Base-by-base conservation (phyloP, 2,797 vertebrate species). In the Sarcophilus harrisii region DNA sequence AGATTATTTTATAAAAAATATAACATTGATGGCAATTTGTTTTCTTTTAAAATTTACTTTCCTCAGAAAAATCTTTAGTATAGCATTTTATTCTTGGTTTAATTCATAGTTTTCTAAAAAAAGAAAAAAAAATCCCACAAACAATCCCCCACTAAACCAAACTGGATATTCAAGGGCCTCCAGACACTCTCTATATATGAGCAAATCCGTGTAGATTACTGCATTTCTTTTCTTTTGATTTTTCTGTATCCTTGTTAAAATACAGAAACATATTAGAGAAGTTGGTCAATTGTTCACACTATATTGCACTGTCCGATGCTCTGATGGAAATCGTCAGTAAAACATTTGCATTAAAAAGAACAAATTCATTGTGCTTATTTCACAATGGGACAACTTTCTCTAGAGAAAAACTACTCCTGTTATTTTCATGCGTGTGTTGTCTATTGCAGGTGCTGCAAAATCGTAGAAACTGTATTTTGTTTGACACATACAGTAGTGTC, bases 341-440 rank as follows among this genome's bases (percentile, higher is more conserved):
- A 97, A 95, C 73, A 95, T 97, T 97, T 96, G 93, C 95, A 96
- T 96, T 91, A 96, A 97, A 96, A 96, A 97, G 90, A 97, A 59
- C 32, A 95, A 94, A 96, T 96, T 97, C 95, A 94, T 96, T 95
- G 93, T 92, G 96, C 59, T 38, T 93, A 58, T 89, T 92, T 96
- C 95, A 96, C 96, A 94, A 97, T 91, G 93, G 54, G 90, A 93
- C 94, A 93, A 95, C 95, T 96, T 96, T 93, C 92, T 55, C 93
- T 38, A 91, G 57, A 81, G 87, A 92, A 91, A 95, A 94, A 95
- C 94, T 0, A 0, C 91, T 97, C 96, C 73, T 57, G n/a, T 29
- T n/a, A 52, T 16, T 0, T 66, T 3, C 24, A 2, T 18, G 28
- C 27, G 1, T 30, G 49, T 57, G 24, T 96, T 59, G 16, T 96